A percentile compares a stretch with the other conserved stretches of the same genome.
Evolutionary conservation across 2,113 vertebrate species (phyloP).

Genomic region (Motacilla tschutschensis): DNA sequence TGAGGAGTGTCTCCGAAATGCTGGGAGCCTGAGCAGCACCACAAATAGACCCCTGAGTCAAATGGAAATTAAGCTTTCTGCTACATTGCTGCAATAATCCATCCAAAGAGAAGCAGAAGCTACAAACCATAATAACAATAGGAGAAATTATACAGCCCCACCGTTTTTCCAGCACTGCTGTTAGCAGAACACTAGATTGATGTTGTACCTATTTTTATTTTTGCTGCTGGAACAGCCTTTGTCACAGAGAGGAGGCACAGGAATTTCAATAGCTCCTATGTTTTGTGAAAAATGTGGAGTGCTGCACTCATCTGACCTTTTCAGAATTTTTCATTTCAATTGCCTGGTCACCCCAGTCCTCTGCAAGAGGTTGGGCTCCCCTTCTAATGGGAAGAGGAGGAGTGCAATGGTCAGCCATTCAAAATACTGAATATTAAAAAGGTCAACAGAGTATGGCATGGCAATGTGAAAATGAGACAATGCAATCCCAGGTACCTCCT

Average conservation of each 20-base stretch:
- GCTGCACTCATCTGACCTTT: slow-evolving; percentile 67
- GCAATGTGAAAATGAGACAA: slow-evolving; percentile 59
- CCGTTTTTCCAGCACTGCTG: background rate
- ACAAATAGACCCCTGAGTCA: slow-evolving; percentile 32
- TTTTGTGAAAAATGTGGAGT: slow-evolving; percentile 10
- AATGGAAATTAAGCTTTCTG: slow-evolving; percentile 38
- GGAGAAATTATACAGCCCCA: slow-evolving; percentile 23
- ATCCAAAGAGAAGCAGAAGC: slow-evolving; percentile 2
- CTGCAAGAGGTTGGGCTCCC: slow-evolving; percentile 46
- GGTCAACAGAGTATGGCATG: slow-evolving; percentile 60
- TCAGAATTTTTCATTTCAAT: slow-evolving; percentile 60
- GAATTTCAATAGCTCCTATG: slow-evolving; percentile 16
- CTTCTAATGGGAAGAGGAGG: slow-evolving; percentile 58
- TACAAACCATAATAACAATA: slow-evolving; percentile 21
- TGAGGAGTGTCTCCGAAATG: slow-evolving; percentile 5
- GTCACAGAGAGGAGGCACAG: background rate
- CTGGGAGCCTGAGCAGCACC: slow-evolving; percentile 1
- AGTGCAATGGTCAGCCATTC: slow-evolving; percentile 60
- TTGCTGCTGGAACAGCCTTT: slow-evolving; percentile 22
- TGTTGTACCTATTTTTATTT: slow-evolving; percentile 36
- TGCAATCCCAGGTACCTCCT: slow-evolving; percentile 34
- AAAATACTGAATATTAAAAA: slow-evolving; percentile 75
- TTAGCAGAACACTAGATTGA: slow-evolving; percentile 3
- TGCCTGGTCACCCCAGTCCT: slow-evolving; percentile 33
- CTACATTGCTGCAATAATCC: slow-evolving; percentile 22